A percentile compares a stretch with the other conserved stretches of the same genome.
phyloP scores from a whole-genome alignment of 30 jellyfish, hydroid and myxozoan genomes.

The Aurelia aurita region DNA sequence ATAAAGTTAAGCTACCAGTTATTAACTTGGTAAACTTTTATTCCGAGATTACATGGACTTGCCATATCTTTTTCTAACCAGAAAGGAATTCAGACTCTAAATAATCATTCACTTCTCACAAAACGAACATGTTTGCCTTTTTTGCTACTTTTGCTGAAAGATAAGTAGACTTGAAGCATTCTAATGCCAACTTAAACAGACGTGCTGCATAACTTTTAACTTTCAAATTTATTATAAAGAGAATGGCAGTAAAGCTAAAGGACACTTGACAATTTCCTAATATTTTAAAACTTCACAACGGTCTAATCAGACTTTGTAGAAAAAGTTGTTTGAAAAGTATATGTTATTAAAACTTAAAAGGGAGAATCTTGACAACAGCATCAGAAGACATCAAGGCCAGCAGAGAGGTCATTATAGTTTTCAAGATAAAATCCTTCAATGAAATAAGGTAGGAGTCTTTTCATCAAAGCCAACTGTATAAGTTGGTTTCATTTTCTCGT shows the following conservation, averaged over 20 bases:
- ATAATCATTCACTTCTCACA: too few species aligned
- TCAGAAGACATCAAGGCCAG: slow-evolving; percentile 12
- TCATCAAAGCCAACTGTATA: slow-evolving; percentile 21
- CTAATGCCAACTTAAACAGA: slow-evolving; percentile 59
- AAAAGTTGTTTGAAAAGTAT: too few species aligned
- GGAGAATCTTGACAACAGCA: slow-evolving; percentile 9
- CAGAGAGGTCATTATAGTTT: slow-evolving; percentile 12
- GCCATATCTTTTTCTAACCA: too few species aligned
- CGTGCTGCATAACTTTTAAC: background rate
- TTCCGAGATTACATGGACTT: too few species aligned
- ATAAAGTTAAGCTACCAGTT: too few species aligned
- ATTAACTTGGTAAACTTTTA: too few species aligned
- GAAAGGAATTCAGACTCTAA: too few species aligned
- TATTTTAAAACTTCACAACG: background rate
- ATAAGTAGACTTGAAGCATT: slow-evolving; percentile 81
- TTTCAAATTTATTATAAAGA: background rate
- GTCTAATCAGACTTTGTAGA: too few species aligned
- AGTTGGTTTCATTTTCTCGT: slow-evolving; percentile 54
- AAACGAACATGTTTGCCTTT: too few species aligned
- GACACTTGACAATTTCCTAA: background rate
- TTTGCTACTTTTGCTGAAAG: too few species aligned
- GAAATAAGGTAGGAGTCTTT: slow-evolving; percentile 61
- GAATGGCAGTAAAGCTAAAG: background rate
- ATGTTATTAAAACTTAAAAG: background rate
- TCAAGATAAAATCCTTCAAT: slow-evolving; percentile 43